Conservation (phyloP, 1,140 invertebrate genomes). For the Eubasilissa regina region DNA sequence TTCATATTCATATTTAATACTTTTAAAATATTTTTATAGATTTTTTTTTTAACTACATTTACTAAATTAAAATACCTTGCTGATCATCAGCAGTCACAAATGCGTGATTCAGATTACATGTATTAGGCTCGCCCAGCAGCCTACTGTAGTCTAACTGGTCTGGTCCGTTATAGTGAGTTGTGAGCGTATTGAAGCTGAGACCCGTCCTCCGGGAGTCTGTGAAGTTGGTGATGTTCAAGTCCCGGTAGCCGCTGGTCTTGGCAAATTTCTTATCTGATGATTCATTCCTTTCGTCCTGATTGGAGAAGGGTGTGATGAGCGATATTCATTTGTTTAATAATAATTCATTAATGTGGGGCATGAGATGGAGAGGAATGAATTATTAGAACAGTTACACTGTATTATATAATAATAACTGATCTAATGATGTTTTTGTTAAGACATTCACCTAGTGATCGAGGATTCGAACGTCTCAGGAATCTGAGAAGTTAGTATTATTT, state of each 20-base stretch:
- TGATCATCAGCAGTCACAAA: conserved; percentile 95
- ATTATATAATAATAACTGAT: too few species aligned
- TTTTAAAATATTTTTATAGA: too few species aligned
- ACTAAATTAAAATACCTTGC: conserved; percentile 93
- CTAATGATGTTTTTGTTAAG: too few species aligned
- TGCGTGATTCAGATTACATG: conserved; percentile 95
- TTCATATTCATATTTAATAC: too few species aligned
- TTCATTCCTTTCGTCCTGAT: conserved; percentile 96
- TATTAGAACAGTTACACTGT: too few species aligned
- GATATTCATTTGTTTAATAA: too few species aligned
- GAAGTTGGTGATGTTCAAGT: conserved; percentile 89
- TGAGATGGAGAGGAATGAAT: too few species aligned
- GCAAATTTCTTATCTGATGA: conserved; percentile 98
- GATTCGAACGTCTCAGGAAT: too few species aligned
- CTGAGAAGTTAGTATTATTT: too few species aligned
- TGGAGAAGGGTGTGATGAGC: not conserved
- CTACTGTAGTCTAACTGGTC: conserved; percentile 91
- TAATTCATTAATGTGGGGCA: too few species aligned
- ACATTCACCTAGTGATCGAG: too few species aligned
- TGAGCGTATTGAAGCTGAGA: conserved; percentile 96
- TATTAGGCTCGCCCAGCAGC: conserved; percentile 83
- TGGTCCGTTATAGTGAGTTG: conserved; percentile 95
- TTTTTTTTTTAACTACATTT: too few species aligned
- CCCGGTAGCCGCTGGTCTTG: conserved; percentile 94
- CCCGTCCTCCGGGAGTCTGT: conserved; percentile 95